Percentiles rank a stretch among this genome's conserved stretches.
Conservation (phyloP, 37 sponge, comb jelly and placozoan species). For the Hexactinellida sp. region DNA sequence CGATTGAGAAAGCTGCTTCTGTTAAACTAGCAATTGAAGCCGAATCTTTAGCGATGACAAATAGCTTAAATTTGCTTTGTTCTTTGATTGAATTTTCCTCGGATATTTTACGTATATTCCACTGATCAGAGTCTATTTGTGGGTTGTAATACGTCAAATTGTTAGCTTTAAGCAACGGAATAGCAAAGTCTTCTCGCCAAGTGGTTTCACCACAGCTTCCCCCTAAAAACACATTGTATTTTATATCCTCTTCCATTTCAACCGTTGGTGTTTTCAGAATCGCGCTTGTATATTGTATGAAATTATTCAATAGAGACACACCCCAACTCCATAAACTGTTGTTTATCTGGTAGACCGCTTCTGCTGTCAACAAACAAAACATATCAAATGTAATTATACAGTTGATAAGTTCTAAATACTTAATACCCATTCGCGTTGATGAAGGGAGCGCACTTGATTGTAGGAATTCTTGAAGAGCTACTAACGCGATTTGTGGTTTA, state of each 20-base stretch:
- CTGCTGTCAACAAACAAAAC: constrained; percentile 22
- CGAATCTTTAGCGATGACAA: not conserved
- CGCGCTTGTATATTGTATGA: not conserved
- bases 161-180: constrained; percentile 34
- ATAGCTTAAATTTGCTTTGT: not conserved
- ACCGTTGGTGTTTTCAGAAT: not conserved
- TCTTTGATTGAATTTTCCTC: not conserved
- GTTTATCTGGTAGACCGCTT: not conserved
- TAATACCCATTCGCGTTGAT: not conserved
- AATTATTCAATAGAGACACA: not conserved
- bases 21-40: not conserved
- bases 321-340: constrained; percentile 11
- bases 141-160: constrained; percentile 30
- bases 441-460: not conserved
- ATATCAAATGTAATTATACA: not conserved
- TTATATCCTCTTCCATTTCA: not conserved
- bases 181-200: constrained; percentile 48
- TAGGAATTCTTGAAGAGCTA: not conserved
- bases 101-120: constrained; percentile 18
- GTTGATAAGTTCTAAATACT: not conserved
- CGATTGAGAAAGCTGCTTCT: constrained; percentile 4
- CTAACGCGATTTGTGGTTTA: not conserved
- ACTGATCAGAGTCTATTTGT: not conserved
- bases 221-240: constrained; percentile 51
- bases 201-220: constrained; percentile 56